Evolutionary conservation across 2,113 vertebrate species (phyloP), one percentile per base, ranked within the genome.

Genomic region (Cromileptes altivelis): DNA sequence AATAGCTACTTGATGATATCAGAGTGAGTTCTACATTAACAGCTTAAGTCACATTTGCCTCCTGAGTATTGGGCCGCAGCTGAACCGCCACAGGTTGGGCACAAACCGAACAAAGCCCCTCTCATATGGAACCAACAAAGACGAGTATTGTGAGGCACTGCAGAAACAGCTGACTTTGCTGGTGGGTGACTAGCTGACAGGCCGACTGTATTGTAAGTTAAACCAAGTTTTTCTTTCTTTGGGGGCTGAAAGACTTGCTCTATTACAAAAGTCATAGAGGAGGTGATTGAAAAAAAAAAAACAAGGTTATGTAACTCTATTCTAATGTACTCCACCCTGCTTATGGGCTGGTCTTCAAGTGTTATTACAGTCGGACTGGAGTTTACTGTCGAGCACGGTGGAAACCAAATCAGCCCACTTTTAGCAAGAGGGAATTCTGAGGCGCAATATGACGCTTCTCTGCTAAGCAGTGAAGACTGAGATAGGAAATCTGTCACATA

Each of bases 251-350:
- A 81, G 71, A 72, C 67, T 71, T 4, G 33, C 79, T 63, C 77
- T 81, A 47, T 80, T 85, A 91, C 89, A 91, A 91, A 87, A 87
- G 85, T 74, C 61, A 75, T 52, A 77, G 76, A 91, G 40, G 75
- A 89, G 70, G 77, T 88, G 65, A 80, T 86, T 4, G 86, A 90
- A 86, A 85, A 85, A 88, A n/a, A n/a, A 70, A 70, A 90, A 82
- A 70, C 82, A 70, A 58, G 30, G 82, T 94, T 93, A 85, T 93
- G 90, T 89, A 93, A 93, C 91, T 76, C 67, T 78, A 84, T 89
- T 93, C 87, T 88, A 72, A 86, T 73, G 88, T 33, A 85, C 93
- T 86, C 94, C 94, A 86, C 94, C 94, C 90, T 86, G 78, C 82
- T 68, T 64, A 83, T 78, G 81, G 84, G 80, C 80, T 75, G 75